Evolutionary conservation across 2,888 invertebrate species (phyloP), one percentile per base, ranked within the genome.

Genomic region (Lamproptera curius): DNA sequence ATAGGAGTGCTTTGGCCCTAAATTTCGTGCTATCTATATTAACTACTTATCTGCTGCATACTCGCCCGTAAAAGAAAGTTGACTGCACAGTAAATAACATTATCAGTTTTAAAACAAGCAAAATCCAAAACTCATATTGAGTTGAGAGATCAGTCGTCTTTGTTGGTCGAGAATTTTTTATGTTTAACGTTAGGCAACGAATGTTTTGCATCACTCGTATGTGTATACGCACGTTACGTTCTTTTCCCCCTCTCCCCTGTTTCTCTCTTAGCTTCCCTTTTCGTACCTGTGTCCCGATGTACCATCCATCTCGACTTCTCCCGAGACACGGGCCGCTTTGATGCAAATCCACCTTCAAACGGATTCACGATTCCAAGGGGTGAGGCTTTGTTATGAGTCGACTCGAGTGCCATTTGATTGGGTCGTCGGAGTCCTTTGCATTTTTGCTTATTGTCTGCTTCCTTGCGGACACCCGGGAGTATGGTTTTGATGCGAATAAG

Each of bases 331-430:
- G 13, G 11, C 44, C 16, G 34, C 23, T 38, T 4, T 16, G 38
- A 34, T 46, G 45, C 26, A 33, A 45, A 45, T 46, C 44, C 16
- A 16, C n/a, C 37, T 44, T 37, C 16, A 26, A 37, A 43, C 36
- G 28, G 28, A 36, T 28, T 31, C 44, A 38, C 37, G 31, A 37
- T 28, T 37, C 4, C n/a, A 43, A 43, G 26, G 28, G 16, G 20
- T 31, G 13, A 44, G 43, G 16, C 26, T 44, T 28, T 28, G 37
- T 44, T 44, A 37, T 37, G 28, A 31, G n/a, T 23, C 23, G 26
- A 11, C 3, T 35, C 37, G 2, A 28, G 28, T 31, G 16, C 36
- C 16, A 16, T 16, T 43, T 20, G 42, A 34, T 14, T 35, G 14
- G 34, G 14, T 14, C 9, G 6, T 28, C 10, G n/a, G n/a, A n/a